Evolutionary conservation across 2,113 vertebrate genomes (phyloP), one percentile per base, ranked within the genome.

Genomic region (Etheostoma cragini): DNA sequence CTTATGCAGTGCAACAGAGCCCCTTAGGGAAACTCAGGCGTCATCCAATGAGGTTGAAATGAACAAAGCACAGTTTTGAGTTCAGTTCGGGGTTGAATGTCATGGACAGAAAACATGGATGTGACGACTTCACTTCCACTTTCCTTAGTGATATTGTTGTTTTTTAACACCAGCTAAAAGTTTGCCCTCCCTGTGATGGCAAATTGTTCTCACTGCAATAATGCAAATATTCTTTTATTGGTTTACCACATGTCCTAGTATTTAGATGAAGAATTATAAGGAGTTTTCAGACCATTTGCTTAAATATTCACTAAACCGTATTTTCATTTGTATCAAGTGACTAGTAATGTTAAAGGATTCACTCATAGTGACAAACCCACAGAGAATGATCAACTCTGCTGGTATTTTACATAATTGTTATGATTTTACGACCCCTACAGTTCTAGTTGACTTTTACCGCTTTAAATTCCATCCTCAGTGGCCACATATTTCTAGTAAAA

Each of bases 21-120:
- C 60, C 80, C 74, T 58, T 8, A n/a, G 76, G 84, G 73, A 78
- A 76, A 69, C 19, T 16, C 57, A 6, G 24, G 70, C 21, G 6
- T 56, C 8, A 3, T 81, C 72, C 78, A 84, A 52, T 3, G 46
- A 74, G 30, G 58, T 53, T 57, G 57, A 74, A 79, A 76, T 53
- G 66, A 82, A 67, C 42, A 77, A 63, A 61, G 54, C 58, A 47
- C 3, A 75, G 52, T 58, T 81, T 24, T 72, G 12, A 65, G 72
- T 84, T 88, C 50, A 86, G 42, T 47, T 74, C 64, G 61, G 33
- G 83, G 62, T 76, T 67, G 45, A 86, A 84, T 14, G 16, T 79
- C 26, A 65, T 52, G 4, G 26, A 70, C 35, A 46, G 16, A 45
- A 78, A 78, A 47, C 1, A 1, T 52, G 33, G 57, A 68, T 75